Evolutionary conservation across 2,888 invertebrate genomes (phyloP).

Genomic region (Catocala sponsa): DNA sequence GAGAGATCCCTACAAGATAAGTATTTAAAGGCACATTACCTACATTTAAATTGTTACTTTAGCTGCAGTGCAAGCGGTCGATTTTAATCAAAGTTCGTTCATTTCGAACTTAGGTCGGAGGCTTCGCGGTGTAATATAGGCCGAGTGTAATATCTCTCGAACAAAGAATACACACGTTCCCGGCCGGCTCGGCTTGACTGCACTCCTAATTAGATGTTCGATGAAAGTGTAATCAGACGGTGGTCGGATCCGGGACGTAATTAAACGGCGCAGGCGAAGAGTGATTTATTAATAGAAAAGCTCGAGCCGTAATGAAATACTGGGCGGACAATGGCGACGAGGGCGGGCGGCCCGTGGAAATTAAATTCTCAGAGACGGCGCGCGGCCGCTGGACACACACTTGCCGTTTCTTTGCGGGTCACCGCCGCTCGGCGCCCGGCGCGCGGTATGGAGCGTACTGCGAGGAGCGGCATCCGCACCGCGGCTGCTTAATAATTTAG

Average conservation of each 20-base stretch:
- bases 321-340: conserved; percentile 85
- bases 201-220: conserved; percentile 88
- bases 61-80: conserved; percentile 65
- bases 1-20: conserved; percentile 14
- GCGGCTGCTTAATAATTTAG: conserved; percentile 78
- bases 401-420: conserved; percentile 77
- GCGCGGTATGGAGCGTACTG: conserved; percentile 3
- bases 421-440: conserved; percentile 47
- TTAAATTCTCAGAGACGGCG: conserved; percentile 83
- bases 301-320: conserved; percentile 87
- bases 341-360: conserved; percentile 83
- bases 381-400: conserved; percentile 69
- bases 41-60: conserved; percentile 52
- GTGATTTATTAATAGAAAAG: conserved; percentile 89
- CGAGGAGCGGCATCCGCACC: conserved; percentile 22
- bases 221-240: conserved; percentile 88
- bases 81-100: conserved; percentile 84
- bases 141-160: conserved; percentile 76
- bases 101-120: conserved; percentile 77
- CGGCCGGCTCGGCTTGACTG: conserved; percentile 69
- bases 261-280: conserved; percentile 87
- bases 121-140: conserved; percentile 74
- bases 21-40: conserved; percentile 31
- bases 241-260: conserved; percentile 86
- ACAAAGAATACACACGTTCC: conserved; percentile 83